phyloP scores from a whole-genome alignment of 1,140 invertebrate genomes.

The Ridgeia piscesae region DNA sequence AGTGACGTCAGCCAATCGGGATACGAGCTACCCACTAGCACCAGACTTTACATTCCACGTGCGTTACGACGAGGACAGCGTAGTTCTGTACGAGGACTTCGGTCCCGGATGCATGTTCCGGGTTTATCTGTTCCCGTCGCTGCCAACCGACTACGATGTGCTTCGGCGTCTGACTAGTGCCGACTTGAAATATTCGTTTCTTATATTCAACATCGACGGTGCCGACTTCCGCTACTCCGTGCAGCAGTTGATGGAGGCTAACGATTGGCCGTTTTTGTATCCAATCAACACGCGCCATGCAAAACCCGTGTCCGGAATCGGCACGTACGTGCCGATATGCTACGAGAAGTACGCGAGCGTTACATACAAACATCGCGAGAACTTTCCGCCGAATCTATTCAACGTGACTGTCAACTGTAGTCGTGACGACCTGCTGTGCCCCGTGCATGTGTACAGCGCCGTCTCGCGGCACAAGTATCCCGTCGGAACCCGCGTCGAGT shows the following conservation, averaged over 20 bases:
- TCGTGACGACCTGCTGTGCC: constrained; percentile 21
- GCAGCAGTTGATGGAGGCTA: constrained; percentile 20
- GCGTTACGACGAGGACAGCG: constrained; percentile 14
- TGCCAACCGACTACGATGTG: constrained; percentile 20
- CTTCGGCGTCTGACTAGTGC: constrained; percentile 18
- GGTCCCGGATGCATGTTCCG: constrained; percentile 27
- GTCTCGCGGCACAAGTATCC: constrained; percentile 29
- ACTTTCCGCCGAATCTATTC: constrained; percentile 25
- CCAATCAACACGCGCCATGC: constrained; percentile 26
- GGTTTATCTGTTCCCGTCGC: constrained; percentile 26
- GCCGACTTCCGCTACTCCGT: constrained; percentile 15
- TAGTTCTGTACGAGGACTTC: constrained; percentile 27
- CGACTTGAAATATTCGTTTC: constrained; percentile 17
- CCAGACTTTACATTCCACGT: constrained; percentile 32
- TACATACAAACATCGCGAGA: constrained; percentile 18
- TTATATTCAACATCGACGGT: constrained; percentile 23
- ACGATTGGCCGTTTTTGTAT: constrained; percentile 24
- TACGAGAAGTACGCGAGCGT: constrained; percentile 19
- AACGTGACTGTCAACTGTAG: constrained; percentile 25
- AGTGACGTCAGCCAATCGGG: constrained; percentile 28
- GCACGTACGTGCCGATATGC: constrained; percentile 26
- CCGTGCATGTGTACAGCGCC: constrained; percentile 25
- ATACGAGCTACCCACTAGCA: constrained; percentile 27
- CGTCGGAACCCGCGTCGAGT: constrained; percentile 12
- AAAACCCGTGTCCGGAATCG: constrained; percentile 27